These are phyloP conservation scores for Alouatta palliata DNA, from an alignment of 2,113 vertebrate species.

Conservation along the genomic window DNA sequence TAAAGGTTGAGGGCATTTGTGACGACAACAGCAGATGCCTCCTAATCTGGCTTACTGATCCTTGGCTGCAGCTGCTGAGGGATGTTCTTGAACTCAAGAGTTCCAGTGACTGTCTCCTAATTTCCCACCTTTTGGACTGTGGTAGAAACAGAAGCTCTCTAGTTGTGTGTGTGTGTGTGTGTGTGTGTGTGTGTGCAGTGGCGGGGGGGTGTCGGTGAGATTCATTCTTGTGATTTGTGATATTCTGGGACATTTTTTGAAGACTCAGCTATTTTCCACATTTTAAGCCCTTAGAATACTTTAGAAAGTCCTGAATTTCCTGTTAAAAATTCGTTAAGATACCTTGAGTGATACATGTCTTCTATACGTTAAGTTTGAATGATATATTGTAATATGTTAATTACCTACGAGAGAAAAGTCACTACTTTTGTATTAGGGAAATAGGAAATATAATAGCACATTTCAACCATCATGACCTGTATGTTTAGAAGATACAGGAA, in stretches of 20 bases:
- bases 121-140: background rate
- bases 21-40: background rate
- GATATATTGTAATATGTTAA: background rate
- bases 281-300: background rate
- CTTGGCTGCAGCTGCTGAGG: background rate
- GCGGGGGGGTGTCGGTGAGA: rapidly evolving
- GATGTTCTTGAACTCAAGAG: background rate
- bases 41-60: background rate
- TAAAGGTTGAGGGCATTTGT: background rate
- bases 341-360: background rate
- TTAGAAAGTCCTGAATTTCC: background rate
- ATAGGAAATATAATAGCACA: background rate
- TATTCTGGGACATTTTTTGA: background rate
- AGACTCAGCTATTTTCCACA: background rate
- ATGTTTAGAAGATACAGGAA: constrained; percentile 12
- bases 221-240: background rate
- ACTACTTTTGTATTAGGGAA: background rate
- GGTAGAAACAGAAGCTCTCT: background rate
- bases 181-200: too few relatives aligned
- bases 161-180: too few relatives aligned
- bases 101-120: background rate
- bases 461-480: background rate
- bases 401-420: background rate
- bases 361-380: background rate
- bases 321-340: constrained; percentile 18